Percentiles rank a stretch among this genome's conserved stretches.
These are phyloP conservation scores for Oscheius sp. DNA, from an alignment of 2,888 invertebrate genomes.

Conservation along the genomic window DNA sequence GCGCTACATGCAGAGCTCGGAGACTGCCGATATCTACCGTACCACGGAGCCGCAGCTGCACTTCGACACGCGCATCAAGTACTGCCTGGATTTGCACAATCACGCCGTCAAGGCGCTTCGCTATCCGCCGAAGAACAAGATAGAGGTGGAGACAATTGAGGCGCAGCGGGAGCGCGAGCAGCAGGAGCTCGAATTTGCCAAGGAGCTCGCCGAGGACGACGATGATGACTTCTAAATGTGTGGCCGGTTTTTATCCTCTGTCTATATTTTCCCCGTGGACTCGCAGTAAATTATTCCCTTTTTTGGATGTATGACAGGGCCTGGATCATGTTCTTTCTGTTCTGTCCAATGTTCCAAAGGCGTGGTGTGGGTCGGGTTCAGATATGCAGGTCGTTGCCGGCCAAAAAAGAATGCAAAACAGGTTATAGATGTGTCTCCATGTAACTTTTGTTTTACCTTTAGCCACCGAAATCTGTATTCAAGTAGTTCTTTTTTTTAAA, in stretches of 20 bases:
- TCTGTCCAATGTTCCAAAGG: too few relatives aligned
- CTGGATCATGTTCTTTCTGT: too few relatives aligned
- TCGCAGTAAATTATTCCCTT: too few relatives aligned
- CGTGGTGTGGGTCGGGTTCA: too few relatives aligned
- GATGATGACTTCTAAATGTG: slow-evolving; percentile 77
- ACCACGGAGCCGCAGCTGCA: slow-evolving; percentile 79
- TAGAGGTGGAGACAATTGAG: slow-evolving; percentile 84
- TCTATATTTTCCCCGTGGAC: too few relatives aligned
- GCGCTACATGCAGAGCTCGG: slow-evolving; percentile 92
- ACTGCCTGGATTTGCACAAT: slow-evolving; percentile 96
- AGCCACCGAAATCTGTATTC: too few relatives aligned
- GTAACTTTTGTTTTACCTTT: too few relatives aligned
- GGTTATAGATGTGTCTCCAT: too few relatives aligned
- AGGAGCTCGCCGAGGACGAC: slow-evolving; percentile 99
- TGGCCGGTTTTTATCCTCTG: not conserved
- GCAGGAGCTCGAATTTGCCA: slow-evolving; percentile 95
- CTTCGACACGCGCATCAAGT: slow-evolving; percentile 82
- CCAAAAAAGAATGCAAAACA: too few relatives aligned
- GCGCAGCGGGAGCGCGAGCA: slow-evolving; percentile 68
- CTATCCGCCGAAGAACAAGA: slow-evolving; percentile 98
- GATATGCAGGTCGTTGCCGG: too few relatives aligned
- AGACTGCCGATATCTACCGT: slow-evolving; percentile 91
- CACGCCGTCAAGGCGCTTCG: slow-evolving; percentile 98
- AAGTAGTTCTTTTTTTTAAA: too few relatives aligned
- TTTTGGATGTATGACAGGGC: too few relatives aligned